Evolutionary conservation across 2,797 vertebrate genomes (phyloP), one percentile per base, ranked within the genome.

Genomic region (Chanos chanos): DNA sequence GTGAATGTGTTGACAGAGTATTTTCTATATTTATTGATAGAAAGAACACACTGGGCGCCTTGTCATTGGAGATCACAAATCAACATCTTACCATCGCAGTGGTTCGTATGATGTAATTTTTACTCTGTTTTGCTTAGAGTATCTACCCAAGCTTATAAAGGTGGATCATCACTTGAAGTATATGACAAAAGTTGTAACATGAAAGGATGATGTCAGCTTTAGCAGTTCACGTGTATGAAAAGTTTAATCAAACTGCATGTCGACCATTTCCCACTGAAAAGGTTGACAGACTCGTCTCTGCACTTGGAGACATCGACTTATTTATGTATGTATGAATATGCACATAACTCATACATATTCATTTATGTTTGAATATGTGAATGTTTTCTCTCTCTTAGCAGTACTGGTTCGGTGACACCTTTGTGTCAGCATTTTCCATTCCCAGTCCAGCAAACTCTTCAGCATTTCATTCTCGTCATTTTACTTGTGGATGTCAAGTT

Each of bases 1-100:
- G 1, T 24, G 13, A 40, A 4, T 10, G 28, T 7, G 56, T 16
- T 15, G 7, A 4, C n/a, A 2, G 44, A 19, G 3, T 53, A 24
- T 43, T 47, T 21, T 31, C 31, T 57, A 24, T 6, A 50, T 72
- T 43, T 56, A 18, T 73, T 75, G 80, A 79, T 53, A 98, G 94
- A 98, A 92, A 81, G 95, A 96, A 81, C 94, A 87, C 72, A 96
- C 93, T 19, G 96, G 96, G 28, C 93, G 94, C 24, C 92, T 98
- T 48, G 90, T 97, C 77, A 98, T 98, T 68, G 95, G 95, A 70
- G 95, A 98, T 81, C 95, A 98, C 86, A 95, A 92, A 79, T 96
- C 96, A 31, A 97, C 95, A 4, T 96, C 95, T 58, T 93, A 95
- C 80, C 87, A 96, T 80, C 92, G 95, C 72, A 95, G 91, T 82